phyloP scores from a whole-genome alignment of 2,888 invertebrate genomes.

The Zele albiditarsus region DNA sequence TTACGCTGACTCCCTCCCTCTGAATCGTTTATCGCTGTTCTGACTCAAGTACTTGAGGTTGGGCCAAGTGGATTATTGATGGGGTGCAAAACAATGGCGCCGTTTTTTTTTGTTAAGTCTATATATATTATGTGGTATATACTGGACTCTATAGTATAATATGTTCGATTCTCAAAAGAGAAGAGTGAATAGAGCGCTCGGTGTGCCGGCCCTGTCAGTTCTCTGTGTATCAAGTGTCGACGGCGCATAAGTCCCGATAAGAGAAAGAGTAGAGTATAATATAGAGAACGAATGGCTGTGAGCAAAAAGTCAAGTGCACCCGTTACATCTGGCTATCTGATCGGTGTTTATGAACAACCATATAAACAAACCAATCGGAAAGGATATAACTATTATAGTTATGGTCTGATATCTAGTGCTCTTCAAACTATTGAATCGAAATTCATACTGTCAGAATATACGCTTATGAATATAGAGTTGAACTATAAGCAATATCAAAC shows the following conservation, averaged over 20 bases:
- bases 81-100: slow-evolving; percentile 69
- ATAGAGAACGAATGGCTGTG: slow-evolving; percentile 46
- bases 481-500: no score
- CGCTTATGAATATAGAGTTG: no score
- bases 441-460: background rate
- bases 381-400: background rate
- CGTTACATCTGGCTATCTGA: slow-evolving; percentile 69
- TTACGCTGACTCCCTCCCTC: slow-evolving; percentile 33
- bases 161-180: slow-evolving; percentile 57
- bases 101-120: slow-evolving; percentile 62
- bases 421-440: slow-evolving; percentile 16
- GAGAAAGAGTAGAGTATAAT: background rate
- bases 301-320: slow-evolving; percentile 67
- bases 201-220: slow-evolving; percentile 35
- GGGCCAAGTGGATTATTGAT: slow-evolving; percentile 70
- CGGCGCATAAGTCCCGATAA: slow-evolving; percentile 36
- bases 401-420: background rate
- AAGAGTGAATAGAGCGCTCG: slow-evolving; percentile 27
- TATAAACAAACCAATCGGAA: slow-evolving; percentile 46
- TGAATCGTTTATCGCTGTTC: slow-evolving; percentile 38
- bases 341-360: slow-evolving; percentile 71
- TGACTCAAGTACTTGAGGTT: slow-evolving; percentile 59
- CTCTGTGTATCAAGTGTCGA: slow-evolving; percentile 44
- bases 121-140: slow-evolving; percentile 12
- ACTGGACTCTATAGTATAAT: slow-evolving; percentile 61